Conservation (phyloP, 1,140 invertebrate genomes). For the Physella acuta region DNA sequence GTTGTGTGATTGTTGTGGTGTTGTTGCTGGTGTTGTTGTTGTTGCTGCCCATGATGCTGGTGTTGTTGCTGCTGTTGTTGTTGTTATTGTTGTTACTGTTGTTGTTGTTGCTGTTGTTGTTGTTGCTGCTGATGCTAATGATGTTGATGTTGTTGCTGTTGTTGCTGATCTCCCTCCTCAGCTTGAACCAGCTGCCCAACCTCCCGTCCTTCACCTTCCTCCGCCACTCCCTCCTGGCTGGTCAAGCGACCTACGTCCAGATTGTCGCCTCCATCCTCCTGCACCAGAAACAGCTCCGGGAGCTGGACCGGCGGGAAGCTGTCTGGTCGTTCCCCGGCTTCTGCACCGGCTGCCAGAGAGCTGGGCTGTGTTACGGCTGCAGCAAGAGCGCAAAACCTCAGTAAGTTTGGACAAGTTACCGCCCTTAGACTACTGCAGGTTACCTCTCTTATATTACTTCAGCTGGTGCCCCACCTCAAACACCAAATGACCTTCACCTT, state of each 20-base stretch:
- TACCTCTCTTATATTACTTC: no score
- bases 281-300: conserved; percentile 32
- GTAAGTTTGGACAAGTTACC: no score
- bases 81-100: no score
- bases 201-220: conserved; percentile 38
- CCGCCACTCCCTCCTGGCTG: conserved; percentile 35
- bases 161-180: conserved; percentile 31
- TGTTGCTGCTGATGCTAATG: no score
- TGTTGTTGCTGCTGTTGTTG: no score
- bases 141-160: conserved; percentile 40
- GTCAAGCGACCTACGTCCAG: conserved; percentile 34
- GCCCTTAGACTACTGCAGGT: no score
- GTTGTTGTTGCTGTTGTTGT: no score
- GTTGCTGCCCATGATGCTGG: no score
- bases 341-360: conserved; percentile 36
- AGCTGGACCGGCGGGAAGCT: conserved; percentile 32
- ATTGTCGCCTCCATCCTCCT: conserved; percentile 36
- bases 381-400: conserved; percentile 36
- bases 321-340: conserved; percentile 39
- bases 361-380: conserved; percentile 44
- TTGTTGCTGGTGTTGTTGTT: no score
- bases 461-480: no score
- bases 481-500: no score
- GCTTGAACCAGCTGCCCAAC: conserved; percentile 32
- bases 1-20: no score